These are phyloP conservation scores for Napeogenes sylphis DNA, from an alignment of 2,888 invertebrate genomes.

Conservation along the genomic window DNA sequence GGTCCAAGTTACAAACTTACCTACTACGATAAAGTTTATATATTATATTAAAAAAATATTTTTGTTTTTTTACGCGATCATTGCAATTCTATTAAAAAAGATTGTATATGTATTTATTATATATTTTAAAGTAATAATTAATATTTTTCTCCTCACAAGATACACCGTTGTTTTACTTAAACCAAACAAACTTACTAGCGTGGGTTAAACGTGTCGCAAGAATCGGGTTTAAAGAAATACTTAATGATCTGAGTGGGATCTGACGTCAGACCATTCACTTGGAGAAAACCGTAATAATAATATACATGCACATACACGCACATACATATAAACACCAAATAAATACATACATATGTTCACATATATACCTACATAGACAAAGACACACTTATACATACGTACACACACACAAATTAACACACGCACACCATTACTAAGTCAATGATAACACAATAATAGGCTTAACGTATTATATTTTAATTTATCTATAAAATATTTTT, in stretches of 20 bases:
- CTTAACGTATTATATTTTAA: too few species aligned
- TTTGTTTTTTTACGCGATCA: too few species aligned
- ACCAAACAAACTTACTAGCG: slow-evolving; percentile 50
- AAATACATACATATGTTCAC: neutral
- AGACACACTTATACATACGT: neutral
- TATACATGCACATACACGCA: neutral
- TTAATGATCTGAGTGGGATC: slow-evolving; percentile 54
- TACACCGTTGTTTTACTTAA: slow-evolving; percentile 6
- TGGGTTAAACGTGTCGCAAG: slow-evolving; percentile 59
- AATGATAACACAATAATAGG: too few species aligned
- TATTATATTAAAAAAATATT: too few species aligned
- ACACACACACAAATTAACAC: neutral
- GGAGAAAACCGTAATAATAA: slow-evolving; percentile 12
- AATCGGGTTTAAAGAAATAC: slow-evolving; percentile 49
- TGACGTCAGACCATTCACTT: slow-evolving; percentile 34
- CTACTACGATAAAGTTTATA: neutral
- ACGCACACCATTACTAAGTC: neutral
- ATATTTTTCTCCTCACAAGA: neutral
- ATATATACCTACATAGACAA: neutral
- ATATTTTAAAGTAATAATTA: too few species aligned
- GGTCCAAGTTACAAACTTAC: slow-evolving; percentile 16
- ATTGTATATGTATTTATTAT: too few species aligned
- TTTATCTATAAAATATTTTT: too few species aligned
- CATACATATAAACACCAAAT: too few species aligned
- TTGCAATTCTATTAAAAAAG: too few species aligned